phyloP scores from a whole-genome alignment of 2,888 invertebrate genomes.

The Cephalotes varians region DNA sequence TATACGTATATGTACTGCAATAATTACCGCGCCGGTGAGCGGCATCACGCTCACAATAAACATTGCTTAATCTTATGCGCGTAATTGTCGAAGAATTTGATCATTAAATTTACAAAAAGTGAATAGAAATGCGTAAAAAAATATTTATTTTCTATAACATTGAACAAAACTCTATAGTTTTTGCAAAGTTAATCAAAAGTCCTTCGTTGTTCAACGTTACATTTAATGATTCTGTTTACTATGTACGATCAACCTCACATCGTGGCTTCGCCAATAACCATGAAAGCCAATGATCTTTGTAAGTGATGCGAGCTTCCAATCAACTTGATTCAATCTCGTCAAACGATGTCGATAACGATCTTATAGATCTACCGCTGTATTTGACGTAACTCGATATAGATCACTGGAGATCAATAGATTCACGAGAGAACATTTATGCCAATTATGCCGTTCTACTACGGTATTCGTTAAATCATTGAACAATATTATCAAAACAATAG shows the following conservation, averaged over 20 bases:
- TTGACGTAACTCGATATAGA: background rate
- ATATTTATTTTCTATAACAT: background rate
- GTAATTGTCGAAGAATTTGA: background rate
- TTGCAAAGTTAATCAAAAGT: background rate
- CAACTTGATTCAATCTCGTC: conserved; percentile 16
- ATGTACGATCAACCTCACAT: background rate
- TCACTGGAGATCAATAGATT: conserved; percentile 33
- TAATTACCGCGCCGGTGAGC: background rate
- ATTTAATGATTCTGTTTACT: conserved; percentile 24
- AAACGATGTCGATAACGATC: conserved; percentile 41
- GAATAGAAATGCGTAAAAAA: background rate
- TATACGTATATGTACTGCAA: background rate
- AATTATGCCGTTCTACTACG: background rate
- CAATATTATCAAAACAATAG: conserved; percentile 6
- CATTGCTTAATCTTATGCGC: background rate
- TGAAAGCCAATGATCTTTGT: conserved; percentile 65
- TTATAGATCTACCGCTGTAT: background rate
- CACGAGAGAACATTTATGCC: background rate
- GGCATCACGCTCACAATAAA: background rate
- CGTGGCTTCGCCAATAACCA: conserved; percentile 67
- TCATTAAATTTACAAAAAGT: conserved; percentile 1
- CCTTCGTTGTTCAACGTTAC: background rate
- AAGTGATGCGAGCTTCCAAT: conserved; percentile 38
- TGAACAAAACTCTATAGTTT: background rate
- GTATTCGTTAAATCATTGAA: conserved; percentile 12